A percentile compares a stretch with the other conserved stretches of the same genome.
Conservation (phyloP, 2,113 vertebrate genomes). For the Catharus minimus region DNA sequence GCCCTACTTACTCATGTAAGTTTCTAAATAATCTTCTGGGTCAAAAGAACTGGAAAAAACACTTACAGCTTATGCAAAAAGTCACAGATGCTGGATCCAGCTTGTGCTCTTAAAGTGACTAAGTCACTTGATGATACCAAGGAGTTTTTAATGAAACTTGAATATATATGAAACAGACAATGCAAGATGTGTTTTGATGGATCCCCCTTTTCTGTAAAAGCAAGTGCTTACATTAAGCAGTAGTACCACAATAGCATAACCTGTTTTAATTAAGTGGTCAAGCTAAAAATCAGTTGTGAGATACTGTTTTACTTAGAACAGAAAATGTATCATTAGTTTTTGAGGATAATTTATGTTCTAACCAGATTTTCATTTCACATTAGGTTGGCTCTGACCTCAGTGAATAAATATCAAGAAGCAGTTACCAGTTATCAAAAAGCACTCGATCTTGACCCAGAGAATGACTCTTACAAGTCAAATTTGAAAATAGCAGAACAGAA, state of each 20-base stretch:
- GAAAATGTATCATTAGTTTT: not conserved
- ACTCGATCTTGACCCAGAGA: conserved; percentile 93
- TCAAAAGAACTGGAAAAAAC: not conserved
- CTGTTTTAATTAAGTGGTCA: not conserved
- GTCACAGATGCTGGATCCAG: not conserved
- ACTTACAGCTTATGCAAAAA: not conserved
- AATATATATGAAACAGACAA: not conserved
- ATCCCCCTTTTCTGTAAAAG: not conserved
- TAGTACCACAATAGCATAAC: not conserved
- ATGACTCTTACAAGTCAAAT: conserved; percentile 96
- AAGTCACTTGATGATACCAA: not conserved
- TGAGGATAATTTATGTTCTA: not conserved
- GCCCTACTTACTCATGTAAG: not conserved
- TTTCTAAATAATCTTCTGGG: not conserved
- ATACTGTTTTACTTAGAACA: not conserved
- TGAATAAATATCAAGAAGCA: conserved; percentile 94
- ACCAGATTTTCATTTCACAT: conserved; percentile 19
- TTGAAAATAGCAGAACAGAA: conserved; percentile 97
- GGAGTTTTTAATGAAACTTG: not conserved
- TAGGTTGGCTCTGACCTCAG: conserved; percentile 91
- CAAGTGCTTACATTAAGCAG: not conserved
- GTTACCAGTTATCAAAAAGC: conserved; percentile 95
- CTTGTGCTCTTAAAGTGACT: not conserved
- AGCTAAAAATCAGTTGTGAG: not conserved
- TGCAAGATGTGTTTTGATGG: not conserved